Conservation (phyloP, 2,888 invertebrate species). For the Harpagoxenus sublaevis region DNA sequence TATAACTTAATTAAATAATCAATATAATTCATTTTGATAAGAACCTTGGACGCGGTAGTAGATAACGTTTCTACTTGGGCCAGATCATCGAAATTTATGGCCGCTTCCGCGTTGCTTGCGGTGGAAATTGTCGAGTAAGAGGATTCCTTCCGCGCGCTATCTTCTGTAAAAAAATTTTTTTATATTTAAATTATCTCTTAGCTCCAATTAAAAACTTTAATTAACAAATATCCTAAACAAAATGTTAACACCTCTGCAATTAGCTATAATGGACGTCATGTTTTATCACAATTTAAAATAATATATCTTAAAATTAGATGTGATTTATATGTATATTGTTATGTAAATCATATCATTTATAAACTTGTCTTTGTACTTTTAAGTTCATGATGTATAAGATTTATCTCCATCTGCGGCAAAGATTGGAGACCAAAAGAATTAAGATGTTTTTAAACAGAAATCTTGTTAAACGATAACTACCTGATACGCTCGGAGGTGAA, state of each 20-base stretch:
- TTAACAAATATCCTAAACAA: background rate
- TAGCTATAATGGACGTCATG: background rate
- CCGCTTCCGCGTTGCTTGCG: slow-evolving; percentile 78
- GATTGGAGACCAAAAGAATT: background rate
- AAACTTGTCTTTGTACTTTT: background rate
- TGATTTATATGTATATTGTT: background rate
- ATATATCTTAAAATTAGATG: background rate
- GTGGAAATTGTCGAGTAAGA: slow-evolving; percentile 64
- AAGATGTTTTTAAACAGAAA: slow-evolving; percentile 27
- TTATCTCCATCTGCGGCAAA: too few relatives aligned
- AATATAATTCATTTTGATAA: background rate
- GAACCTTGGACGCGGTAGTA: slow-evolving; percentile 83
- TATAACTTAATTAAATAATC: background rate
- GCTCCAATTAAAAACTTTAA: background rate
- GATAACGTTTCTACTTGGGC: slow-evolving; percentile 83
- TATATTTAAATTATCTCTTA: slow-evolving; percentile 18
- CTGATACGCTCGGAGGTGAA: slow-evolving; percentile 73
- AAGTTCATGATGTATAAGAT: background rate
- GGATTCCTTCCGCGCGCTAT: slow-evolving; percentile 62
- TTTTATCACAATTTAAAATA: background rate
- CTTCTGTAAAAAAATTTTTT: slow-evolving; percentile 61
- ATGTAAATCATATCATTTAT: background rate
- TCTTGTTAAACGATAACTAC: slow-evolving; percentile 62
- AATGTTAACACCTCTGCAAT: background rate
- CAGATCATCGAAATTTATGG: slow-evolving; percentile 84